Conservation (phyloP, 2,797 vertebrate species). For the Pantherophis vulpinus region DNA sequence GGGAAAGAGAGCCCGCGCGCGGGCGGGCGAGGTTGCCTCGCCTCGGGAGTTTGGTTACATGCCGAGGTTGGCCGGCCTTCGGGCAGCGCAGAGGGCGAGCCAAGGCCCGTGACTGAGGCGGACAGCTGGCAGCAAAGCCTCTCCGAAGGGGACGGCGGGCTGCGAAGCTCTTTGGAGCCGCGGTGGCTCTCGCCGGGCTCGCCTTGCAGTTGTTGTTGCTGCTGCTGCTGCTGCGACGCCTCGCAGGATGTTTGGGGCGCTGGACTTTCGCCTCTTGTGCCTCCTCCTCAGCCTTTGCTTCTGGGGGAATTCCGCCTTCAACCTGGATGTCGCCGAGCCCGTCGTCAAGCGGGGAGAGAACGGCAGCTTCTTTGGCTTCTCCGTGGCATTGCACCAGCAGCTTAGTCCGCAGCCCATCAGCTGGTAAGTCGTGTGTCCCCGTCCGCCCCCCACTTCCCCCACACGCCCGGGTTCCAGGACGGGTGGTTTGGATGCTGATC, state of each 20-base stretch:
- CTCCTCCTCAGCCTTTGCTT: slow-evolving; percentile 47
- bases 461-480: neutral
- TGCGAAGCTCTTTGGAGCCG: neutral
- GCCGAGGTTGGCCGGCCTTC: neutral
- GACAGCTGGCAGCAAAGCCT: neutral
- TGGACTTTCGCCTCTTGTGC: slow-evolving; percentile 55
- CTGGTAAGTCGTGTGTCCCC: slow-evolving; percentile 79
- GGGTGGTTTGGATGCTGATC: neutral
- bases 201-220: neutral
- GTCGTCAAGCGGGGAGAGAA: slow-evolving; percentile 83
- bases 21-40: slow-evolving; percentile 23
- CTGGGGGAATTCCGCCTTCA: slow-evolving; percentile 73
- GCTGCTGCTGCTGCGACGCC: neutral
- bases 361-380: slow-evolving; percentile 90
- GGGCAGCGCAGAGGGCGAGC: neutral
- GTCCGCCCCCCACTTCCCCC: too few relatives aligned
- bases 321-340: slow-evolving; percentile 84
- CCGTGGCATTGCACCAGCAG: slow-evolving; percentile 89
- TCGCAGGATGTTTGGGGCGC: slow-evolving; percentile 12
- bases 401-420: slow-evolving; percentile 79
- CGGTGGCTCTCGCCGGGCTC: neutral
- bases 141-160: neutral
- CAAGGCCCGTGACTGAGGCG: slow-evolving; percentile 2
- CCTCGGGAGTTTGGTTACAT: neutral
- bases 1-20: neutral